Evolutionary conservation across 2,888 invertebrate genomes (phyloP), one percentile per base, ranked within the genome.

Genomic region (Busseola fusca): DNA sequence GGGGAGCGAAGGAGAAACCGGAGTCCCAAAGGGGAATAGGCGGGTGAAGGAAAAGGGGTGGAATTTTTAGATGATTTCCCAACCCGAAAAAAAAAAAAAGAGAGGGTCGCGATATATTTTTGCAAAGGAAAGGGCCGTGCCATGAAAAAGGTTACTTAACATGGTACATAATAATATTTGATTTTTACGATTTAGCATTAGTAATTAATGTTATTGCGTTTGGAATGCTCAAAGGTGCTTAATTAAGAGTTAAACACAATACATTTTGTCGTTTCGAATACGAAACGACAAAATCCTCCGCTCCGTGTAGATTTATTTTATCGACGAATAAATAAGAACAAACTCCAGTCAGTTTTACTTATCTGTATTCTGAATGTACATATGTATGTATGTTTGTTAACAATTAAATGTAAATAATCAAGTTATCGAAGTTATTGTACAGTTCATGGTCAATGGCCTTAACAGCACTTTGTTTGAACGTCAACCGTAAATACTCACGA

Each of bases 381-480:
- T 6, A 34, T 3, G 34, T 34, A 34, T 34, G 5, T 34, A 5
- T n/a, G 52, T 52, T 37, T 62, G 18, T 27, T 48, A 50, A 63
- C 58, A 52, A 48, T 63, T 64, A 12, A 63, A 71, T 50, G 14
- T 48, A 64, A 34, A 56, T 52, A 18, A 65, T 65, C 50, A 72
- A 65, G 40, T 71, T 62, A 74, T 70, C 60, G 16, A 34, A 18
- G 12, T 56, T 52, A 60, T 62, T 64, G 52, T 37, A 52, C 21
- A 18, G 37, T 56, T 67, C 56, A 64, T 74, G 80, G 63, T 45
- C 67, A 74, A 27, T 52, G 40, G 25, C 54, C 34, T 30, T 27
- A 52, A 58, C 52, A 62, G 18, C 27, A 40, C 42, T 34, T 59
- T 71, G 40, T 78, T 64, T 71, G 27, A 27, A 59, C 45, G 45